These are phyloP conservation scores for Takifugu flavidus DNA, from an alignment of 2,113 vertebrate genomes.

Conservation along the genomic window DNA sequence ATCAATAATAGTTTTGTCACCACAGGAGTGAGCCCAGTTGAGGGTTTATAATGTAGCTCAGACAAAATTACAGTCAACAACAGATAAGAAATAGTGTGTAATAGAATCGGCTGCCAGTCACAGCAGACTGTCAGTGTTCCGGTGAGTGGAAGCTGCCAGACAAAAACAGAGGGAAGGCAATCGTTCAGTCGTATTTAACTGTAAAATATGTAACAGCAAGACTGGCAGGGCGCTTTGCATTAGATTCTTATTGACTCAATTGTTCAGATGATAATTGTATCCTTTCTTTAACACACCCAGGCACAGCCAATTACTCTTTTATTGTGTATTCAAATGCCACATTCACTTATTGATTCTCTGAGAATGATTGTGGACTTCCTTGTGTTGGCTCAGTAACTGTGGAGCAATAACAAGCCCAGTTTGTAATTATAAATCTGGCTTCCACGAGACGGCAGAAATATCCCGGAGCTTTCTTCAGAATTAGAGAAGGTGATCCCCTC, in stretches of 20 bases:
- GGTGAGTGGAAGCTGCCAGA: conserved; percentile 3
- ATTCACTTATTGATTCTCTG: background rate
- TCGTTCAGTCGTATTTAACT: conserved; percentile 10
- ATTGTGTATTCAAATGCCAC: conserved; percentile 5
- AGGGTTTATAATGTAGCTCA: conserved; percentile 10
- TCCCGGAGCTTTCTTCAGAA: conserved; percentile 6
- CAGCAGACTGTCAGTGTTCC: background rate
- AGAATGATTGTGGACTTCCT: background rate
- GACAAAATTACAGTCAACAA: background rate
- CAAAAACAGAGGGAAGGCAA: conserved; percentile 4
- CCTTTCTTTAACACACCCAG: too few species aligned
- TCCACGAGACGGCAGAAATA: conserved; percentile 18
- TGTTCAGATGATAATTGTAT: too few species aligned
- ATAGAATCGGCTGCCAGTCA: conserved; percentile 16
- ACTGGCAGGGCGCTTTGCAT: background rate
- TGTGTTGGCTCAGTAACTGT: background rate
- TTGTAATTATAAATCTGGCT: conserved; percentile 13
- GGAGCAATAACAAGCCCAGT: conserved; percentile 1
- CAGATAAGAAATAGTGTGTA: conserved; percentile 14
- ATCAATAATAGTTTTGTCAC: background rate
- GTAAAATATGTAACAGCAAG: conserved; percentile 22
- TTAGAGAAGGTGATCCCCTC: conserved; percentile 17
- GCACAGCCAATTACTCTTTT: too few species aligned
- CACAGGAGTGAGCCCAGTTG: background rate
- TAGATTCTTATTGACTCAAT: too few species aligned